Percentiles rank a stretch among this genome's conserved stretches.
phyloP scores from a whole-genome alignment of 1,140 invertebrate genomes.

The Trinorchestia longiramus region DNA sequence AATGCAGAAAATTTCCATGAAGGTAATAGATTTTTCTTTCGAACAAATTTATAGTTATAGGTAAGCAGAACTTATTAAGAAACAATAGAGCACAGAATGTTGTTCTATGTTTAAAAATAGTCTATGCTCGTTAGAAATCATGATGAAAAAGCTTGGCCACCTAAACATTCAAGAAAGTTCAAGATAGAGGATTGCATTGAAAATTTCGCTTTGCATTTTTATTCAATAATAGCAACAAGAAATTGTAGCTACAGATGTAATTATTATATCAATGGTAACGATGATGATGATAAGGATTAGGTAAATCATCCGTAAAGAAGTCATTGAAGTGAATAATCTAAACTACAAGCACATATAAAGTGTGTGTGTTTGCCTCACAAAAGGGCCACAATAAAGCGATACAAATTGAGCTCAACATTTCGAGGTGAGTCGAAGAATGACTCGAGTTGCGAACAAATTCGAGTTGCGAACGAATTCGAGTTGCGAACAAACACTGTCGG shows the following conservation, averaged over 20 bases:
- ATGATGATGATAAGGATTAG: background rate
- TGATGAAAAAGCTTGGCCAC: no score
- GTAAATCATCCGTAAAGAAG: background rate
- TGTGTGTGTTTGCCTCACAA: background rate
- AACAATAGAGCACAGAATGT: background rate
- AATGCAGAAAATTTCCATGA: background rate
- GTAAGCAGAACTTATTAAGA: background rate
- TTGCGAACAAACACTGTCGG: background rate
- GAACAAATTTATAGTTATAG: background rate
- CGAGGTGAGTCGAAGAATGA: background rate
- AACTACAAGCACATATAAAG: background rate
- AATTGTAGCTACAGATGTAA: background rate
- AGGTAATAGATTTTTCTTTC: background rate
- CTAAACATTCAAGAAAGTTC: no score
- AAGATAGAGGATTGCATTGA: background rate
- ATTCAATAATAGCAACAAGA: conserved; percentile 9
- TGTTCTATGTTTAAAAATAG: no score
- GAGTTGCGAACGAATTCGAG: no score
- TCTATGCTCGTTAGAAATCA: no score
- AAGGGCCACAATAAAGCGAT: background rate
- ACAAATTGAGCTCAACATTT: background rate
- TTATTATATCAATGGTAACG: background rate
- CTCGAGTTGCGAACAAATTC: no score
- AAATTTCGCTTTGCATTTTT: background rate
- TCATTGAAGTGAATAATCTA: background rate